Evolutionary conservation across 2,113 vertebrate genomes (phyloP).

Genomic region (Zeus faber): DNA sequence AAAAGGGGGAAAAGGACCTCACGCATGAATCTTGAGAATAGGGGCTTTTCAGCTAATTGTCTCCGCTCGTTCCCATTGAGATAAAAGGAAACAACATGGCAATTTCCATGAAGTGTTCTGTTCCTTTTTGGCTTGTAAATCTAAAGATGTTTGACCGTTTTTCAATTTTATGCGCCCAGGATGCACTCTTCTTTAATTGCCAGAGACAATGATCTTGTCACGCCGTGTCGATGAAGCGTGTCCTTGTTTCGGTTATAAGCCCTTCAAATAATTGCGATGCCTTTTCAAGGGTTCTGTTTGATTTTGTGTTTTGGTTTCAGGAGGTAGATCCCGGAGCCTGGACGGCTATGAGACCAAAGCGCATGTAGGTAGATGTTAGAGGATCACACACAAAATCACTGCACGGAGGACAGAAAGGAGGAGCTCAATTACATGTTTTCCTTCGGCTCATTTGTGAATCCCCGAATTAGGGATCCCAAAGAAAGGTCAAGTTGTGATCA

Average conservation of each 20-base stretch:
- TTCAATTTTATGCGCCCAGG: constrained; percentile 23
- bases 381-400: no score
- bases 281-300: constrained; percentile 10
- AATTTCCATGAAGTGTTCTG: constrained; percentile 20
- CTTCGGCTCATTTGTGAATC: constrained; percentile 37
- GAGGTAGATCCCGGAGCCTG: no score
- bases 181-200: constrained; percentile 6
- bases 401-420: no score
- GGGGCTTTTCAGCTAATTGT: constrained; percentile 33
- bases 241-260: no score
- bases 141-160: constrained; percentile 17
- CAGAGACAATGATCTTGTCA: not conserved
- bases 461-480: constrained; percentile 31
- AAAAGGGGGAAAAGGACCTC: constrained; percentile 5
- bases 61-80: constrained; percentile 1
- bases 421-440: constrained; percentile 41
- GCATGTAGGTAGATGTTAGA: no score
- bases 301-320: constrained; percentile 22
- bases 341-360: no score
- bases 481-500: constrained; percentile 35
- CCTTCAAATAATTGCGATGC: constrained; percentile 16
- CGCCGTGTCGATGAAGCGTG: not conserved
- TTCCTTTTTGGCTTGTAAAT: constrained; percentile 23
- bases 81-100: constrained; percentile 17
- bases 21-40: constrained; percentile 33